Percentiles rank a stretch among this genome's conserved stretches.
Evolutionary conservation across 2,797 vertebrate genomes (phyloP).

Genomic region (Rousettus madagascariensis): DNA sequence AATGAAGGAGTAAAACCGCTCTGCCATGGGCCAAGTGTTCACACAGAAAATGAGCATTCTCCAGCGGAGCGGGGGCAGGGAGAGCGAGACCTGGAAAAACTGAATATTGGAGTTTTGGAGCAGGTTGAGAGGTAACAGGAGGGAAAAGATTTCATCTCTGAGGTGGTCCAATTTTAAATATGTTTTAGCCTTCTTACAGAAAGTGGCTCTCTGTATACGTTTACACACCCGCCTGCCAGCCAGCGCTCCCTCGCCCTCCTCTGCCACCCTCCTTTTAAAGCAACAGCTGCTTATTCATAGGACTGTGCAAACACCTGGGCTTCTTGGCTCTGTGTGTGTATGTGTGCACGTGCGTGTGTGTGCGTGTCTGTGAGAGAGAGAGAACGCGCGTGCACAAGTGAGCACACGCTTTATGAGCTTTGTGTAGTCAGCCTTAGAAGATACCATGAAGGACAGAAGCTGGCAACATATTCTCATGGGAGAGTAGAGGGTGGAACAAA

Average conservation of each 20-base stretch:
- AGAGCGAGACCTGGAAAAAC: conserved; percentile 74
- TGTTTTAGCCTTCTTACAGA: conserved; percentile 83
- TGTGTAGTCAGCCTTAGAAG: neutral
- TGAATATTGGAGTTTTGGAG: conserved; percentile 80
- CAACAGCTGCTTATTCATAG: conserved; percentile 79
- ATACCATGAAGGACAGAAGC: neutral
- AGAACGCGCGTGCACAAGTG: neutral
- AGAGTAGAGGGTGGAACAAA: neutral
- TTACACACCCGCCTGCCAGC: conserved; percentile 80
- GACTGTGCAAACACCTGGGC: conserved; percentile 68
- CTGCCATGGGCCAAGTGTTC: conserved; percentile 75
- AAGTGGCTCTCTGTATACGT: conserved; percentile 84
- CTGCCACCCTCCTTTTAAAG: conserved; percentile 81
- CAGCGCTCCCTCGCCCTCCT: conserved; percentile 53
- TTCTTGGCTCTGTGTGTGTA: neutral
- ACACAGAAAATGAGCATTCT: conserved; percentile 78
- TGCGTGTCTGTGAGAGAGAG: neutral
- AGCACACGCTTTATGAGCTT: neutral
- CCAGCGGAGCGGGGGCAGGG: neutral
- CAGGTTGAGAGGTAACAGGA: conserved; percentile 79
- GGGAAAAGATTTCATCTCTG: conserved; percentile 81
- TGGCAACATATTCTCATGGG: neutral
- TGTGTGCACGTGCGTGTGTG: neutral
- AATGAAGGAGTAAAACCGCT: conserved; percentile 73
- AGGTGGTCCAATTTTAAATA: conserved; percentile 85